These are phyloP conservation scores for Macrosteles quadrilineatus DNA, from an alignment of 1,140 invertebrate species.

Conservation along the genomic window DNA sequence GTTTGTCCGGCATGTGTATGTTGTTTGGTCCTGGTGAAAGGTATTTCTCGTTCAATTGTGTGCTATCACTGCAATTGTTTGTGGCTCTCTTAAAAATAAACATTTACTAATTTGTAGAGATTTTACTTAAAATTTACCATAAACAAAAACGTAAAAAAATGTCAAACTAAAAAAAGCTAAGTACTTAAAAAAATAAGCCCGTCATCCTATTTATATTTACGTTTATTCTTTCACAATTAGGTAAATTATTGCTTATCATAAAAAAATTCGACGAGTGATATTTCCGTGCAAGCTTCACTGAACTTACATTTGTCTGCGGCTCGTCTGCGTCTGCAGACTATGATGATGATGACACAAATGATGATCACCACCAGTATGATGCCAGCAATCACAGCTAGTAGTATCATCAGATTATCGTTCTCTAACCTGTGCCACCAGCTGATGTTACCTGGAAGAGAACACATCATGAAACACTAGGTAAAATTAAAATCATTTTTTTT, in stretches of 20 bases:
- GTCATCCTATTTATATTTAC: no score
- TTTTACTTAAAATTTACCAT: no score
- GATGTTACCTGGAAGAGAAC: conserved; percentile 57
- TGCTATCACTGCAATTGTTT: no score
- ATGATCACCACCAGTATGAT: conserved; percentile 76
- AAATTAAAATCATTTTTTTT: neutral
- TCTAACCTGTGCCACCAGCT: conserved; percentile 76
- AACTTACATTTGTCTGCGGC: conserved; percentile 86
- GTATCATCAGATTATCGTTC: conserved; percentile 73
- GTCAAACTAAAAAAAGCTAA: no score
- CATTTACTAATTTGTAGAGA: no score
- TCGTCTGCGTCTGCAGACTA: conserved; percentile 75
- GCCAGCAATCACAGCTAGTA: conserved; percentile 71
- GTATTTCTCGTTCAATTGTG: no score
- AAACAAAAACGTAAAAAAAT: no score
- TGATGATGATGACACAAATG: conserved; percentile 79
- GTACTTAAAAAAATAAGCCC: no score
- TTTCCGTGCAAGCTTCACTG: conserved; percentile 18
- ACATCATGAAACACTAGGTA: neutral
- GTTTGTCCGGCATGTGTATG: no score
- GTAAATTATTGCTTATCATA: neutral
- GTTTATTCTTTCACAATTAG: no score
- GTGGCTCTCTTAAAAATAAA: no score
- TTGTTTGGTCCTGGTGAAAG: no score
- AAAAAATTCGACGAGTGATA: conserved; percentile 13